These are phyloP conservation scores for Antedon mediterranea DNA, from an alignment of 53 echinoderm and acorn worm genomes.

Conservation along the genomic window DNA sequence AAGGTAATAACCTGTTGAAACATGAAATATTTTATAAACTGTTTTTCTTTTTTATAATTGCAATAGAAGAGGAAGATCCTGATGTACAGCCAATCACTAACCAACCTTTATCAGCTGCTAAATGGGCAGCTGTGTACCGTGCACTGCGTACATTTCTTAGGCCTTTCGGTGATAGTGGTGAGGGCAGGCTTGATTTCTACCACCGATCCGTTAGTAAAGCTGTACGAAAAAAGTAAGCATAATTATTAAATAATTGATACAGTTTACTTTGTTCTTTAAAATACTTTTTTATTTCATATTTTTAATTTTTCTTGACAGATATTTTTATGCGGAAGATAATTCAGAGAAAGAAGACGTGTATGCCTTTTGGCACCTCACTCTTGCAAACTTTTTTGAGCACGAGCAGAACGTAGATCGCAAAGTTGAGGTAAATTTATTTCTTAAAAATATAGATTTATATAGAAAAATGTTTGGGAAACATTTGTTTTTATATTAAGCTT, in stretches of 20 bases:
- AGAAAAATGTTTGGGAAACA: no score
- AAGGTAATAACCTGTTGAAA: neutral
- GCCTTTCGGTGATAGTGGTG: constrained; percentile 92
- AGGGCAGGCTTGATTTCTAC: constrained; percentile 66
- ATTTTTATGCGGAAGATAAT: constrained; percentile 22
- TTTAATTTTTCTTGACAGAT: constrained; percentile 6
- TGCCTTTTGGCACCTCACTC: constrained; percentile 53
- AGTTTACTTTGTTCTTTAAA: no score
- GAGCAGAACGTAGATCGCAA: constrained; percentile 74
- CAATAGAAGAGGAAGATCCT: neutral
- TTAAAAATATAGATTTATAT: no score
- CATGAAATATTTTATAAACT: neutral
- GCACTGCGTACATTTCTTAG: constrained; percentile 77
- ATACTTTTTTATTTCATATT: no score
- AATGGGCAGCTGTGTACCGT: constrained; percentile 74
- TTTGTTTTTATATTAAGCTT: no score
- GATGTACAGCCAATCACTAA: constrained; percentile 21
- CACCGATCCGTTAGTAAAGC: constrained; percentile 80
- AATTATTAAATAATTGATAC: no score
- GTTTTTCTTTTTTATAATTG: neutral
- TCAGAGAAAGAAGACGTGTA: constrained; percentile 14
- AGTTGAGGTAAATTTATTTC: constrained; percentile 45
- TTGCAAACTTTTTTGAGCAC: constrained; percentile 74
- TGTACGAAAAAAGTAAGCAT: constrained; percentile 21
- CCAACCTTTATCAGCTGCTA: constrained; percentile 53